phyloP scores from a whole-genome alignment of 2,888 invertebrate genomes.

The Nomada goodeniana region DNA sequence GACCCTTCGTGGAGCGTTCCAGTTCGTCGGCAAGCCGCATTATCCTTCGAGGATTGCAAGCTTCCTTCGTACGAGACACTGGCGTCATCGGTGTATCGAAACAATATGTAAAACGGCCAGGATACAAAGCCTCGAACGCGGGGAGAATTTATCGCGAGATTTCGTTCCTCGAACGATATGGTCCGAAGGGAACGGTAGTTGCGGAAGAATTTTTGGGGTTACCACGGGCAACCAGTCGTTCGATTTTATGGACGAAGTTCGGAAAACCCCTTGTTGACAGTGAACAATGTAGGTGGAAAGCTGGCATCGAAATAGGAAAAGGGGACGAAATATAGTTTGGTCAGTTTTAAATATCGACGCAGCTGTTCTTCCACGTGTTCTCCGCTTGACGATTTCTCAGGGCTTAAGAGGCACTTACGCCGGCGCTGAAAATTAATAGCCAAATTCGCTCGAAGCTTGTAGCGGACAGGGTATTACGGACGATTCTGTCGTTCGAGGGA shows the following conservation, averaged over 20 bases:
- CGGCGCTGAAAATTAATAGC: conserved; percentile 25
- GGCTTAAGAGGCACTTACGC: too few relatives aligned
- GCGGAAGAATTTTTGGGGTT: background rate
- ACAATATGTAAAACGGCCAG: conserved; percentile 76
- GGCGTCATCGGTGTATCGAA: conserved; percentile 58
- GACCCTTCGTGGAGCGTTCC: conserved; percentile 56
- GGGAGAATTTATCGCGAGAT: conserved; percentile 60
- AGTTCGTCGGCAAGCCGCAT: conserved; percentile 57
- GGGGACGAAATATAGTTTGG: background rate
- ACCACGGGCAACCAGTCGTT: background rate
- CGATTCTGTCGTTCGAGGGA: background rate
- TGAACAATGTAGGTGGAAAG: background rate
- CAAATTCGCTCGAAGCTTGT: background rate
- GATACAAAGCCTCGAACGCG: conserved; percentile 49
- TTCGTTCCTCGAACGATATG: conserved; percentile 24
- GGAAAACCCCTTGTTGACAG: background rate
- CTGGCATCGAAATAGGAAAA: background rate
- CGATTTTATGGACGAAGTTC: background rate
- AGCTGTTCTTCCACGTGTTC: background rate
- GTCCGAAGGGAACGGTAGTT: conserved; percentile 7
- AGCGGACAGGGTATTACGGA: background rate
- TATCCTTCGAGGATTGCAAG: conserved; percentile 63
- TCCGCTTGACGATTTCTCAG: background rate
- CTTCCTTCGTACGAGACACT: conserved; percentile 41
- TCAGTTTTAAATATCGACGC: background rate